These are phyloP conservation scores for Thaleichthys pacificus DNA, from an alignment of 2,797 vertebrate genomes.

Conservation along the genomic window DNA sequence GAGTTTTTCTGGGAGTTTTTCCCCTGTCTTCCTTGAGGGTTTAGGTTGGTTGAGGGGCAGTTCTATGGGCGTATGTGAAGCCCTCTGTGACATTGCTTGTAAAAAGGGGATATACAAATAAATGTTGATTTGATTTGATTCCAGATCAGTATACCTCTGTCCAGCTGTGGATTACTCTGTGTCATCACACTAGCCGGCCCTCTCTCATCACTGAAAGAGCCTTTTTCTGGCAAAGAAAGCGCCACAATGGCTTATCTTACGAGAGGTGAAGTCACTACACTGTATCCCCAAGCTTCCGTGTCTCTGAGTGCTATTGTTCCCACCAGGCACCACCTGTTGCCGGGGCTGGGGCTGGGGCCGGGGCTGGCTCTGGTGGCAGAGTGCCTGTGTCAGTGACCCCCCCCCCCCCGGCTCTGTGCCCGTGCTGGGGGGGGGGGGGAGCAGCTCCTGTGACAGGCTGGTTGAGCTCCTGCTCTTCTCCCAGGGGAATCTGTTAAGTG, in stretches of 20 bases:
- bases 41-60: too few relatives aligned
- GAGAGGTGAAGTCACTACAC: not conserved
- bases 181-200: too few relatives aligned
- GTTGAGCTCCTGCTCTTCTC: conserved; percentile 51
- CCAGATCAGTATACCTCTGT: too few relatives aligned
- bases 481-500: conserved; percentile 47
- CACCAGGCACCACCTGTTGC: conserved; percentile 72
- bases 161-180: too few relatives aligned
- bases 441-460: conserved; percentile 56
- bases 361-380: conserved; percentile 47
- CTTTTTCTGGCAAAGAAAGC: not conserved
- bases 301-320: conserved; percentile 53
- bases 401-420: conserved; percentile 29
- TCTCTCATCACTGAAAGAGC: not conserved
- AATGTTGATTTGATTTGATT: too few relatives aligned
- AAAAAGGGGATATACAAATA: too few relatives aligned
- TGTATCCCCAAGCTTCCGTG: not conserved
- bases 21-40: too few relatives aligned
- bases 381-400: conserved; percentile 46
- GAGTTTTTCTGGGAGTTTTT: too few relatives aligned
- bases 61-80: too few relatives aligned
- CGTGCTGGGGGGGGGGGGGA: conserved; percentile 39
- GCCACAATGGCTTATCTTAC: not conserved
- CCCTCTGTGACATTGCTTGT: too few relatives aligned
- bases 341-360: conserved; percentile 62